Percentiles rank a stretch among this genome's conserved stretches.
These are phyloP conservation scores for Nothobranchius furzeri DNA, from an alignment of 2,113 vertebrate species.

Conservation along the genomic window DNA sequence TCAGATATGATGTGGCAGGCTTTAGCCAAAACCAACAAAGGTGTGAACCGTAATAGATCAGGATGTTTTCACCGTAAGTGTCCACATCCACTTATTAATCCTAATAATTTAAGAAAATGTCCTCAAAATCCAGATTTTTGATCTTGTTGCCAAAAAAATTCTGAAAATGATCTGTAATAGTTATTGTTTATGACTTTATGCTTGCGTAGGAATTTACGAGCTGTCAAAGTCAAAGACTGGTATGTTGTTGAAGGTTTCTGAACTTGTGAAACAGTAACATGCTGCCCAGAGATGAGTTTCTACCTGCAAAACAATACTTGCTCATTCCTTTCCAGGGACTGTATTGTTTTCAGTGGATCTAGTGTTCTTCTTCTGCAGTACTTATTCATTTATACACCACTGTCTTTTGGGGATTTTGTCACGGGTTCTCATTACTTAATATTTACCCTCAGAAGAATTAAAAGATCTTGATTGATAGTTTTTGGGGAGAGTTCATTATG, in stretches of 20 bases:
- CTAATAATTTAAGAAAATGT: neutral
- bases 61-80: conserved; percentile 17
- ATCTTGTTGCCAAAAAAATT: neutral
- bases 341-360: conserved; percentile 46
- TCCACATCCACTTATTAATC: conserved; percentile 40
- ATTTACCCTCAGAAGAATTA: neutral
- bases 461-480: no score
- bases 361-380: conserved; percentile 12
- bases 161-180: neutral
- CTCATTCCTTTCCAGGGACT: conserved; percentile 47
- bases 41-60: conserved; percentile 30
- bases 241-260: neutral
- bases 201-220: neutral
- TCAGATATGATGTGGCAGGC: conserved; percentile 35
- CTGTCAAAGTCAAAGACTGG: neutral
- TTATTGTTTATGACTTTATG: neutral
- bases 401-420: neutral
- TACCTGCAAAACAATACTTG: conserved; percentile 44
- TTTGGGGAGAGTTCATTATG: no score
- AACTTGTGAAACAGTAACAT: conserved; percentile 28
- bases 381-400: conserved; percentile 4
- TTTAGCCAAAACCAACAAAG: conserved; percentile 41
- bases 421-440: neutral
- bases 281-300: conserved; percentile 11
- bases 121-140: neutral